phyloP scores from a whole-genome alignment of 2,113 vertebrate genomes.

The Lucifuga dentata region DNA sequence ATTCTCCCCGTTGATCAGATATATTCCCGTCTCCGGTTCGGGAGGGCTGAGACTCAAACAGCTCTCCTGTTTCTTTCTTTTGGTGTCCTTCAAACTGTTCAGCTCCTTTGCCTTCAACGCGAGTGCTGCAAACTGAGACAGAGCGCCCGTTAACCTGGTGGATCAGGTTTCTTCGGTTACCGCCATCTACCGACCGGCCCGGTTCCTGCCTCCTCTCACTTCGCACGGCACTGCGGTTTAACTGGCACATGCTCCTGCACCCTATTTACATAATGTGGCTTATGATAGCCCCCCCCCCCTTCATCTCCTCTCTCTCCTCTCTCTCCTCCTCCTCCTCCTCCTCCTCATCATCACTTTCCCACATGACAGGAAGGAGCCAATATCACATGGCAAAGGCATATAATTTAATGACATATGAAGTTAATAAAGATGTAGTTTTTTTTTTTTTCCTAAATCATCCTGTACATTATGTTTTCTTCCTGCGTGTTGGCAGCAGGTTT shows the following conservation, averaged over 20 bases:
- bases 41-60: slow-evolving; percentile 74
- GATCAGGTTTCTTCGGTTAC: slow-evolving; percentile 85
- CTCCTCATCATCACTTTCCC: slow-evolving; percentile 36
- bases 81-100: slow-evolving; percentile 83
- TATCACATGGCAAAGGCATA: neutral
- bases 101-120: slow-evolving; percentile 76
- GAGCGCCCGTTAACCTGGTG: slow-evolving; percentile 75
- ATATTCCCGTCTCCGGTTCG: slow-evolving; percentile 69
- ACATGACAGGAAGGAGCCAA: slow-evolving; percentile 8
- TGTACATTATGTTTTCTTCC: slow-evolving; percentile 16
- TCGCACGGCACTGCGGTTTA: slow-evolving; percentile 78
- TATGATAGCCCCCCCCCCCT: slow-evolving; percentile 37
- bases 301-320: neutral
- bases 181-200: slow-evolving; percentile 85
- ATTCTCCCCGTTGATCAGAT: slow-evolving; percentile 52
- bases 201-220: slow-evolving; percentile 62
- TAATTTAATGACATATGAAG: neutral
- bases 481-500: slow-evolving; percentile 39
- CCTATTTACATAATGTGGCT: slow-evolving; percentile 81
- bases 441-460: neutral
- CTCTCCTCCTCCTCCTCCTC: neutral
- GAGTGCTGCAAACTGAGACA: slow-evolving; percentile 85
- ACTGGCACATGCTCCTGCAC: slow-evolving; percentile 74
- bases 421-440: slow-evolving; percentile 14
- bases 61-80: slow-evolving; percentile 58